phyloP scores from a whole-genome alignment of 2,797 vertebrate genomes.

The Tympanoctomys barrerae region DNA sequence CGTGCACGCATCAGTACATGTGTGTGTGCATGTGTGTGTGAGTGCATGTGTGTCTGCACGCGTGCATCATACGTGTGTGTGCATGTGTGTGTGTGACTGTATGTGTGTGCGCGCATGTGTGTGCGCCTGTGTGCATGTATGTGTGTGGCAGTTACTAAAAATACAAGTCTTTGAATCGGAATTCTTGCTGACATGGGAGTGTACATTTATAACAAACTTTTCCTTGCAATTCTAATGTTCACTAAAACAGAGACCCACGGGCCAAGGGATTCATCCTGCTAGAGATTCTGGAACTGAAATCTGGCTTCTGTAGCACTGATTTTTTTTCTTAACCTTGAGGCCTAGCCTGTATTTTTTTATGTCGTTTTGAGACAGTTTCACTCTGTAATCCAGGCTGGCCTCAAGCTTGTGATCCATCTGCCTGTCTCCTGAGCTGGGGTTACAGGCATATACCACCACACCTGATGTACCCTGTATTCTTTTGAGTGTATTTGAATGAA shows the following conservation, averaged over 20 bases:
- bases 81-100: not conserved
- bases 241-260: not conserved
- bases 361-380: not conserved
- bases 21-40: not conserved
- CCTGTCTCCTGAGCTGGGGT: not conserved
- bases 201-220: not conserved
- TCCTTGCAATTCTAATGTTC: conserved; percentile 8
- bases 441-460: not conserved
- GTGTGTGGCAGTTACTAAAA: not conserved
- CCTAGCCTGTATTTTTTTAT: not conserved
- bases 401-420: not conserved
- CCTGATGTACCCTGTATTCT: not conserved
- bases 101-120: not conserved
- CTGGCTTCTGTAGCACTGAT: not conserved
- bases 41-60: not conserved
- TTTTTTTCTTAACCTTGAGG: not conserved
- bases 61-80: not conserved
- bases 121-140: not conserved
- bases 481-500: conserved; percentile 1
- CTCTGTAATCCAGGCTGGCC: not conserved
- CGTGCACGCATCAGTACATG: no score
- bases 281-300: not conserved
- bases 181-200: conserved; percentile 30
- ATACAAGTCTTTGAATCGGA: conserved; percentile 30
- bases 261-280: not conserved